A percentile compares a stretch with the other conserved stretches of the same genome.
phyloP scores from a whole-genome alignment of 1,140 invertebrate genomes.

The Probaryconus sp. region DNA sequence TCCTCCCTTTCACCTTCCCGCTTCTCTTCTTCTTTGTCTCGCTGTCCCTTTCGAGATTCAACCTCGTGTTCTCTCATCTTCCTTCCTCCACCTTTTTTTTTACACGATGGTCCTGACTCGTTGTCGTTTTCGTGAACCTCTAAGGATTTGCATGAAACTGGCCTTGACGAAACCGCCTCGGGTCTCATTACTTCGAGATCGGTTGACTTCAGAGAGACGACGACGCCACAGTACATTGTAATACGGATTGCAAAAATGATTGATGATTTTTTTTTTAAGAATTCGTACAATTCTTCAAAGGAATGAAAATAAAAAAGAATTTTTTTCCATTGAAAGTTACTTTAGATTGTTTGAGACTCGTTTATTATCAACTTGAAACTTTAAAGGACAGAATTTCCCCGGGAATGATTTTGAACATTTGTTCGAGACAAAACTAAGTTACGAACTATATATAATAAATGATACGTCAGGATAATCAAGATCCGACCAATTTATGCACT shows the following conservation, averaged over 20 bases:
- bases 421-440: no score
- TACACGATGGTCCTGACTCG: constrained; percentile 29
- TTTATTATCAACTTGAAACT: no score
- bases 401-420: background rate
- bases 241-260: no score
- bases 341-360: no score
- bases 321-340: no score
- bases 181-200: constrained; percentile 64
- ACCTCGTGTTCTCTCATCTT: constrained; percentile 6
- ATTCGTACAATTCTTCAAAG: no score
- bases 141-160: constrained; percentile 72
- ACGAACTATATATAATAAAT: no score
- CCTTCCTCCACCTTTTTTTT: constrained; percentile 26
- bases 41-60: constrained; percentile 21
- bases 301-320: no score
- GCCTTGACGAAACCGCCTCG: constrained; percentile 63
- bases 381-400: no score
- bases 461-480: constrained; percentile 8
- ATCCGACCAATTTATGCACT: constrained; percentile 69
- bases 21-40: constrained; percentile 28
- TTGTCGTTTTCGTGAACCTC: constrained; percentile 34
- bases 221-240: background rate
- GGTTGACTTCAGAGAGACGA: constrained; percentile 9
- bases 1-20: constrained; percentile 41
- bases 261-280: no score